Evolutionary conservation across 2,113 vertebrate species (phyloP).

Genomic region (Protomyctophum bolini): DNA sequence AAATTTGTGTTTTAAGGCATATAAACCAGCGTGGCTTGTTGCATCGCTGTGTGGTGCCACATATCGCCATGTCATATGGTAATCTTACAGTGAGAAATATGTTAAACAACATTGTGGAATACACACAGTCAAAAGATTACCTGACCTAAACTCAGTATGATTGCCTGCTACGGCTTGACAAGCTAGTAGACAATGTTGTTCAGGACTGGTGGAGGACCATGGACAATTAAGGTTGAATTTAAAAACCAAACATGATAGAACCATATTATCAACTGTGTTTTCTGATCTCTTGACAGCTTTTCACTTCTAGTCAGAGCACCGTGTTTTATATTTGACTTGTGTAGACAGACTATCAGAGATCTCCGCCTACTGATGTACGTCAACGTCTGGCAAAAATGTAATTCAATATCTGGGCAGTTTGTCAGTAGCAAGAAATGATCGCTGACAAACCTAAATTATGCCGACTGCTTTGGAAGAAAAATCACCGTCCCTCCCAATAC

Average conservation of each 20-base stretch:
- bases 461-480: too few species aligned
- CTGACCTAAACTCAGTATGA: conserved; percentile 19
- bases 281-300: conserved; percentile 7
- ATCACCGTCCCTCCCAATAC: too few species aligned
- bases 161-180: neutral
- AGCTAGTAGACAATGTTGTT: neutral
- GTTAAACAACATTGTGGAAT: conserved; percentile 28
- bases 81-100: conserved; percentile 37
- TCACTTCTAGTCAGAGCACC: neutral
- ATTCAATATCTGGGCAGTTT: too few species aligned
- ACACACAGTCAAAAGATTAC: conserved; percentile 23
- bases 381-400: too few species aligned
- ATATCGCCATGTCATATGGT: conserved; percentile 23
- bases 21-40: conserved; percentile 33
- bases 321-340: neutral
- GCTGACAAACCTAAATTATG: too few species aligned
- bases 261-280: neutral
- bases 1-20: conserved; percentile 54
- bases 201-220: neutral
- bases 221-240: neutral
- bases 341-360: too few species aligned
- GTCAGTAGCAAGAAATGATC: too few species aligned
- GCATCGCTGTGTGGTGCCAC: conserved; percentile 47
- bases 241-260: neutral
- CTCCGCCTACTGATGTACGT: too few species aligned